phyloP scores from a whole-genome alignment of 1,140 invertebrate species.

The Drosophila kohkoa region DNA sequence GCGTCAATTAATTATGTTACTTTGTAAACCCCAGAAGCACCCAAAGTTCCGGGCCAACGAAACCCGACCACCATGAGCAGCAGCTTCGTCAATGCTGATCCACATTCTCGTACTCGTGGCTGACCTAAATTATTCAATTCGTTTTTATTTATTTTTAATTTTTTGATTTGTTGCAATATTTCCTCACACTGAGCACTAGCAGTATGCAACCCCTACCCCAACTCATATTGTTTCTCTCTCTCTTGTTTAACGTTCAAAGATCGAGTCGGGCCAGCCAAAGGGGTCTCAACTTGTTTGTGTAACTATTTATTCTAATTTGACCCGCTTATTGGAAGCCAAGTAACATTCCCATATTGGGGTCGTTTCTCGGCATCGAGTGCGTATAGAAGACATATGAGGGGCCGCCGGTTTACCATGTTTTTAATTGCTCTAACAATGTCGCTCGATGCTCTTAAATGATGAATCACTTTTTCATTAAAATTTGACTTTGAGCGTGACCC shows the following conservation, averaged over 20 bases:
- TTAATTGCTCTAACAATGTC: slow-evolving; percentile 71
- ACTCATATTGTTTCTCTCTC: neutral
- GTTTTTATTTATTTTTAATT: slow-evolving; percentile 84
- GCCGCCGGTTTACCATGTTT: slow-evolving; percentile 55
- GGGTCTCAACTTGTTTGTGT: slow-evolving; percentile 77
- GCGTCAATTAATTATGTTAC: slow-evolving; percentile 68
- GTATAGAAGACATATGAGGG: slow-evolving; percentile 34
- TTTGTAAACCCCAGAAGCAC: slow-evolving; percentile 25
- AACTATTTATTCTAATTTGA: slow-evolving; percentile 84
- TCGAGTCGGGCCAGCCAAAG: slow-evolving; percentile 4
- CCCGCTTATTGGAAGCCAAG: slow-evolving; percentile 69
- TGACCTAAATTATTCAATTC: slow-evolving; percentile 84
- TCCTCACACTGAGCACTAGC: slow-evolving; percentile 4
- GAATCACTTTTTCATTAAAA: slow-evolving; percentile 84
- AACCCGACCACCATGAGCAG: slow-evolving; percentile 15
- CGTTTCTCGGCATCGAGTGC: slow-evolving; percentile 18
- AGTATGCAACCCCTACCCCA: slow-evolving; percentile 10
- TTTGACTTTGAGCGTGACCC: slow-evolving; percentile 81
- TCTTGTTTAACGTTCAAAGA: slow-evolving; percentile 7
- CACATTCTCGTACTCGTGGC: slow-evolving; percentile 30
- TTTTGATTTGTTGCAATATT: slow-evolving; percentile 83
- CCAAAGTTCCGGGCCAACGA: slow-evolving; percentile 23
- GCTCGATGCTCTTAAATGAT: slow-evolving; percentile 74
- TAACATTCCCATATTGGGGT: slow-evolving; percentile 47
- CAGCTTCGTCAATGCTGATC: slow-evolving; percentile 42